phyloP scores from a whole-genome alignment of 2,113 vertebrate species.

The Platichthys flesus region DNA sequence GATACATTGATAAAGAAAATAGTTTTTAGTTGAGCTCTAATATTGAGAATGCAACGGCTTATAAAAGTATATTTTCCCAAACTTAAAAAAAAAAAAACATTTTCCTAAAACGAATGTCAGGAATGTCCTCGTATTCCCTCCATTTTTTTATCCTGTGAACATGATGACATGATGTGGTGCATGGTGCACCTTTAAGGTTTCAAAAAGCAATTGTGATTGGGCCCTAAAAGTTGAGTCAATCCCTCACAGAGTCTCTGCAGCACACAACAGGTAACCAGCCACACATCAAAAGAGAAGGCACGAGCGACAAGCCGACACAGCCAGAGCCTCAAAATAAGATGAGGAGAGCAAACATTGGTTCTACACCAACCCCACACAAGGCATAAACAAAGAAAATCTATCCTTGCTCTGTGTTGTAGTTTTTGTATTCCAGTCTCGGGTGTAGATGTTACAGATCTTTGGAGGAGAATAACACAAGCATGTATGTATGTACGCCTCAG shows the following conservation, averaged over 20 bases:
- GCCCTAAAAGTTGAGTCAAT: not conserved
- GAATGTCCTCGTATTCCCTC: too few species aligned
- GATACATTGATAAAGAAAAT: too few species aligned
- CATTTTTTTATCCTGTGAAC: too few species aligned
- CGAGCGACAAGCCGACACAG: not conserved
- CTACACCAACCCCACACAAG: not conserved
- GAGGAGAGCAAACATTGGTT: not conserved
- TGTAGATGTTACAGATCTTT: not conserved
- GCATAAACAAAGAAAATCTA: slow-evolving; percentile 15
- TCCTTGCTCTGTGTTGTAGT: slow-evolving; percentile 1
- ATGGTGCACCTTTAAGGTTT: not conserved
- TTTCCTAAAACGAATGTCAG: too few species aligned
- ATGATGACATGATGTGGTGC: too few species aligned
- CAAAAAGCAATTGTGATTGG: slow-evolving; percentile 2
- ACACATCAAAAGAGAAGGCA: slow-evolving; percentile 8
- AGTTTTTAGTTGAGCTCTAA: too few species aligned
- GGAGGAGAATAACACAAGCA: slow-evolving; percentile 9
- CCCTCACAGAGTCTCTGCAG: not conserved
- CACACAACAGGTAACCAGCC: slow-evolving; percentile 12
- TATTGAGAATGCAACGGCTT: too few species aligned
- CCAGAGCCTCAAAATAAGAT: not conserved
- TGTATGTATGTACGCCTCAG: slow-evolving; percentile 3
- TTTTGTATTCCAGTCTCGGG: not conserved
- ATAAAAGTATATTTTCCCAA: too few species aligned
- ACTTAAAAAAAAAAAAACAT: too few species aligned